Evolutionary conservation across 2,888 invertebrate species (phyloP).

Genomic region (Netelia melanura): DNA sequence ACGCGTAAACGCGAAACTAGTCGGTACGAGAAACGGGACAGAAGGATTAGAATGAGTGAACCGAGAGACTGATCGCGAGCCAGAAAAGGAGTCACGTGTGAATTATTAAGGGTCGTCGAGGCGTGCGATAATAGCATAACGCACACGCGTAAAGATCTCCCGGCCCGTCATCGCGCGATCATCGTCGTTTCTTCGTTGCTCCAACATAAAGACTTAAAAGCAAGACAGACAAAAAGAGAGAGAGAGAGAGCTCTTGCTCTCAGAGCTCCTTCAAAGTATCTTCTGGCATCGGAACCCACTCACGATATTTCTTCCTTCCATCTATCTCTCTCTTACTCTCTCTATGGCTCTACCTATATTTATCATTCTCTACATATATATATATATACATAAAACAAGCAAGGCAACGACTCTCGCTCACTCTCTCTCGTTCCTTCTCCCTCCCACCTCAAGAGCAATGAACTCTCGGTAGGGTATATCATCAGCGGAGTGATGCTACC

Average conservation of each 20-base stretch:
- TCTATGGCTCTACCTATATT: slow-evolving; percentile 44
- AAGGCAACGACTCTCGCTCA: slow-evolving; percentile 35
- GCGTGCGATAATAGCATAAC: slow-evolving; percentile 73
- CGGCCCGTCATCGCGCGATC: slow-evolving; percentile 50
- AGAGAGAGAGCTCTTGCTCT: slow-evolving; percentile 29
- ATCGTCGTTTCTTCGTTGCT: slow-evolving; percentile 43
- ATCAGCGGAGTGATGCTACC: slow-evolving; percentile 83
- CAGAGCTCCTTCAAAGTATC: slow-evolving; percentile 60
- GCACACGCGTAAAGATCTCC: slow-evolving; percentile 40
- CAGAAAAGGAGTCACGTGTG: slow-evolving; percentile 74
- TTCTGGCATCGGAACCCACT: slow-evolving; percentile 65
- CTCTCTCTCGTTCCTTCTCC: slow-evolving; percentile 71
- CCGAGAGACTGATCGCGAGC: slow-evolving; percentile 44
- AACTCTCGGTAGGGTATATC: slow-evolving; percentile 83
- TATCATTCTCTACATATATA: slow-evolving; percentile 46
- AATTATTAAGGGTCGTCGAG: slow-evolving; percentile 79
- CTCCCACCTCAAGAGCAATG: slow-evolving; percentile 82
- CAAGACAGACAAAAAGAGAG: background rate
- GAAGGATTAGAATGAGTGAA: slow-evolving; percentile 8
- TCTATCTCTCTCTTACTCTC: slow-evolving; percentile 64
- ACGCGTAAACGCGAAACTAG: no score
- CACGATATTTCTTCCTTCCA: slow-evolving; percentile 68
- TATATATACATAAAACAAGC: background rate
- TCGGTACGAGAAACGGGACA: background rate
- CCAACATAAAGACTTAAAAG: background rate